Evolutionary conservation across 2,113 vertebrate genomes (phyloP), one percentile per base, ranked within the genome.

Genomic region (Tichodroma muraria): DNA sequence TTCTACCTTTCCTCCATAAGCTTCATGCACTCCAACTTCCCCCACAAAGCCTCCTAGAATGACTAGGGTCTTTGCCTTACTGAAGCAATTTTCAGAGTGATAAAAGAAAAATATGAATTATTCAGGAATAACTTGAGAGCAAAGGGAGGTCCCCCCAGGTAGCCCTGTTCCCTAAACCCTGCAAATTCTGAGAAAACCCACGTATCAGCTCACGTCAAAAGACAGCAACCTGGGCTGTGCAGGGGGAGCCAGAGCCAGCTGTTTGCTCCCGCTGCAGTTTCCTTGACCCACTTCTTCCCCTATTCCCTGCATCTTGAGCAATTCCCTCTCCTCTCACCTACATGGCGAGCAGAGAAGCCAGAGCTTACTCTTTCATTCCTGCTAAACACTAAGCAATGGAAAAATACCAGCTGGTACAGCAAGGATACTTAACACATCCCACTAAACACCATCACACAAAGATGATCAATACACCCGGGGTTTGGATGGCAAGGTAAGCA

Each of bases 291-390:
- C 24, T 94, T 95, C 68, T 66, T 22, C 47, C 52, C 50, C 63
- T 78, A 11, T 35, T 83, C 71, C 56, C 78, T 2, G 2, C 35
- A 65, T 75, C 68, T 95, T 91, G 54, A 89, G 89, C 79, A 91
- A 83, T 53, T 75, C 91, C 60, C 47, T 88, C 76, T 91, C 94
- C 94, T 91, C 93, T 95, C 57, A 85, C 88, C 82, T 75, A 85
- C 28, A 60, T 35, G 49, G 85, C 4, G 0, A 75, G n/a, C 56
- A 78, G 44, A 80, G 49, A 70, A 78, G 52, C 38, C 69, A 77
- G 54, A 59, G 12, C 63, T 70, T 45, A 6, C 31, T 54, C 78
- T 8, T 76, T 27, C 13, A 17, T 23, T 72, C 38, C 73, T 60
- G 24, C 38, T 40, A 63, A 73, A 27, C 9, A 37, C 15, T n/a